These are phyloP conservation scores for Eupithecia tripunctaria DNA, from an alignment of 2,888 invertebrate genomes.

Conservation along the genomic window DNA sequence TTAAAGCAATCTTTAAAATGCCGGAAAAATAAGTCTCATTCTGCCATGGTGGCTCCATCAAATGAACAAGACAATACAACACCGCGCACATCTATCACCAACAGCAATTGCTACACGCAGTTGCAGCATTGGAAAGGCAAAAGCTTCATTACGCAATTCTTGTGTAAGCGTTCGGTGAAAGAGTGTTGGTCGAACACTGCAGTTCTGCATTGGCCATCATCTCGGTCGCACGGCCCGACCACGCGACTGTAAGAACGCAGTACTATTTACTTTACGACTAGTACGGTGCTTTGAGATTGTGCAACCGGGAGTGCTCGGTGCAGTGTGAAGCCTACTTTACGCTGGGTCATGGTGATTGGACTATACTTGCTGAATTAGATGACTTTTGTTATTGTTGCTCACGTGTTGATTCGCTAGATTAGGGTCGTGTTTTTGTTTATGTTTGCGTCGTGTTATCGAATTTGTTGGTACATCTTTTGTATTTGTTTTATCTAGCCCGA, in stretches of 20 bases:
- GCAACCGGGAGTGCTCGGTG: slow-evolving; percentile 48
- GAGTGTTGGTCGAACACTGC: slow-evolving; percentile 64
- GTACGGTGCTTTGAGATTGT: slow-evolving; percentile 41
- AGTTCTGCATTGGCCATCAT: slow-evolving; percentile 69
- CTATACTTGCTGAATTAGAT: slow-evolving; percentile 12
- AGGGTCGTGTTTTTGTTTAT: slow-evolving; percentile 22
- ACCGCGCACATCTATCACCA: slow-evolving; percentile 47
- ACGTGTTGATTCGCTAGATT: slow-evolving; percentile 20
- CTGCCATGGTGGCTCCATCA: neutral
- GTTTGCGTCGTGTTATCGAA: slow-evolving; percentile 5
- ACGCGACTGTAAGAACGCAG: slow-evolving; percentile 33
- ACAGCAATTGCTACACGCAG: slow-evolving; percentile 63
- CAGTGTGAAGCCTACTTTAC: slow-evolving; percentile 39
- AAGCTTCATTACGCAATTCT: slow-evolving; percentile 72
- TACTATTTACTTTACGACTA: slow-evolving; percentile 22
- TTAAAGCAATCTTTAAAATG: neutral
- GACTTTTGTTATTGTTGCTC: slow-evolving; percentile 14
- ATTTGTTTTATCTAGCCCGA: neutral
- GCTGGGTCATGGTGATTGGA: slow-evolving; percentile 30
- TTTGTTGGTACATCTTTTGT: neutral
- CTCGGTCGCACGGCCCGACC: slow-evolving; percentile 57
- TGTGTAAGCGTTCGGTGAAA: slow-evolving; percentile 77
- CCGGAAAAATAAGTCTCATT: neutral
- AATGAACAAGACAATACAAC: slow-evolving; percentile 22
- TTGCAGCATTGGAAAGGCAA: slow-evolving; percentile 76